A percentile compares a stretch with the other conserved stretches of the same genome.
These are phyloP conservation scores for Tachina lurida DNA, from an alignment of 2,888 invertebrate species.

Conservation along the genomic window DNA sequence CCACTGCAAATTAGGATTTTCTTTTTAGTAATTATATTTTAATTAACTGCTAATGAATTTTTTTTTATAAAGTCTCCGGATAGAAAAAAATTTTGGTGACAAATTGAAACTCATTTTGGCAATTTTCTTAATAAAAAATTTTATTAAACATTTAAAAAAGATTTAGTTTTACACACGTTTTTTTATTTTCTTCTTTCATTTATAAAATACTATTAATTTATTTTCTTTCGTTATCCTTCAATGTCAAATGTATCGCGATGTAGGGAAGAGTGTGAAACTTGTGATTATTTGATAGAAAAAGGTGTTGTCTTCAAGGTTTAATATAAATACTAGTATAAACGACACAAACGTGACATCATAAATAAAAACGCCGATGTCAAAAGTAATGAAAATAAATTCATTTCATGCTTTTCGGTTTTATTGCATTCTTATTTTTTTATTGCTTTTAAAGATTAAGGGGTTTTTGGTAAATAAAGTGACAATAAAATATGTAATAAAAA, in stretches of 20 bases:
- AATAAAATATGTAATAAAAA: background rate
- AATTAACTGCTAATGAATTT: too few relatives aligned
- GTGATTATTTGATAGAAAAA: background rate
- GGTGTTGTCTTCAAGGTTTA: constrained; percentile 8
- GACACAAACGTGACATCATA: constrained; percentile 22
- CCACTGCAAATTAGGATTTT: too few relatives aligned
- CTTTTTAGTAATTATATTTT: too few relatives aligned
- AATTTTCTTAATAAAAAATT: too few relatives aligned
- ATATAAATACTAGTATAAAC: background rate
- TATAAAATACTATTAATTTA: background rate
- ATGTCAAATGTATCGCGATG: background rate
- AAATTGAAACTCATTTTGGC: too few relatives aligned
- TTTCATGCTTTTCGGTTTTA: constrained; percentile 6
- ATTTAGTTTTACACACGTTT: too few relatives aligned
- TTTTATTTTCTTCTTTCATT: background rate
- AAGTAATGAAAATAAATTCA: constrained; percentile 29
- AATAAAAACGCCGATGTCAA: constrained; percentile 19
- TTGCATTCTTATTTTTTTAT: constrained; percentile 3
- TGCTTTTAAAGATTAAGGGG: constrained; percentile 8
- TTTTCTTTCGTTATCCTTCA: background rate
- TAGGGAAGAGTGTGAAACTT: background rate
- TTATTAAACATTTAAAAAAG: too few relatives aligned
- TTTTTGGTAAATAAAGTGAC: background rate
- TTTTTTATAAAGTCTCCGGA: too few relatives aligned
- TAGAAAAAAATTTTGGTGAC: too few relatives aligned